Conservation (phyloP, 2,888 invertebrate genomes). For the Cistogaster globosa region DNA sequence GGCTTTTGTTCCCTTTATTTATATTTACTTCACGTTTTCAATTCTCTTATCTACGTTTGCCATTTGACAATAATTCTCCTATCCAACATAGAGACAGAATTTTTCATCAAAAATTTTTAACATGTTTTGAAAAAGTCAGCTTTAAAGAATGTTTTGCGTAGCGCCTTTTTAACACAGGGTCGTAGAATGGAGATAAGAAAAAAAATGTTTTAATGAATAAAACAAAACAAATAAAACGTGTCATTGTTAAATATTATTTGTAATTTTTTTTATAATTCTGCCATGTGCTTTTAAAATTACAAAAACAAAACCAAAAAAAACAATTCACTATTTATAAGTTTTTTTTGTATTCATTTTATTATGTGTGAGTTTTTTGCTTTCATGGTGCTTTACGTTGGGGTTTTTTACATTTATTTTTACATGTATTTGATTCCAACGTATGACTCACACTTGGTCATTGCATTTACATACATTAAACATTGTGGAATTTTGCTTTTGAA, state of each 20-base stretch:
- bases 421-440: slow-evolving; percentile 17
- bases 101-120: too few relatives aligned
- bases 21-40: too few relatives aligned
- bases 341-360: neutral
- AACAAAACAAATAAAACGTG: too few relatives aligned
- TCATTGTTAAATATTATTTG: too few relatives aligned
- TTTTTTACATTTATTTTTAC: slow-evolving; percentile 3
- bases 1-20: too few relatives aligned
- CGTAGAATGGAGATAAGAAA: neutral
- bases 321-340: too few relatives aligned
- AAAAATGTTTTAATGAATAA: neutral
- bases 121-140: neutral
- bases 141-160: neutral
- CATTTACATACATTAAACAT: neutral
- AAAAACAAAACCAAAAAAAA: too few relatives aligned
- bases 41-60: too few relatives aligned
- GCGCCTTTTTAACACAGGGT: neutral
- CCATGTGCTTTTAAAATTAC: too few relatives aligned
- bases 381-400: neutral
- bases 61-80: neutral
- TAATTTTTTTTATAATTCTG: too few relatives aligned
- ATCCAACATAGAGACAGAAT: neutral
- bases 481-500: neutral
- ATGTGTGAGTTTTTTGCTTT: neutral
- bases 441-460: slow-evolving; percentile 19